Evolutionary conservation across 92 coral and sea anemone species (phyloP), one percentile per base, ranked within the genome.

Genomic region (Scolanthus callimorphus): DNA sequence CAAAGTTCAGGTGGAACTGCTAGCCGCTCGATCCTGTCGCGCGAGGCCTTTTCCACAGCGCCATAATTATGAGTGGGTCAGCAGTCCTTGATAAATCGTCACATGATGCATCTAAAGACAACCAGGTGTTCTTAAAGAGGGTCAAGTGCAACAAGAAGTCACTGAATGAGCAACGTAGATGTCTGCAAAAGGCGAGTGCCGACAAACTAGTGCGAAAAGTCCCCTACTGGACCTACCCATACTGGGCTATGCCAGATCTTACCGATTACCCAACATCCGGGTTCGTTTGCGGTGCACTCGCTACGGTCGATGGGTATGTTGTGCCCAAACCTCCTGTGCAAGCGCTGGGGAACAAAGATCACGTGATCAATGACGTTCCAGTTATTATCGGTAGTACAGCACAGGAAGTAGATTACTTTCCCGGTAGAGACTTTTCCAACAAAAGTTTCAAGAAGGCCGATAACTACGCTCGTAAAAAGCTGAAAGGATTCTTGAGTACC

Each of bases 1-100:
- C 91, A 85, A 51, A 81, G 91, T 29, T 85, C 91, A 9, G 91
- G 91, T 11, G 91, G 73, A 20, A 31, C 29, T 84, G 31, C 63
- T 79, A 51, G 61, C 82, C 27, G 67, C 83, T n/a, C n/a, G n/a
- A n/a, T 9, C 86, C 91, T 15, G 23, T 24, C 22, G 91, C 86
- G 3, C 60, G 48, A 4, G 80, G 86, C 21, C 78, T 85, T 17
- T 85, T 79, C 45, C 80, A 74, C 50, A 56, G 81, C 21, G 91
- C 81, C 3, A 79, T 84, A 31, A 49, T 80, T 23, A 72, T 84
- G 82, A 78, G 86, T 51, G 82, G 39, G 19, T 79, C 86, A 22
- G 64, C 81, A 1, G 63, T 72, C 17, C 67, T 56, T 27, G 69
- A 61, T 51, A 79, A 80, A 50, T 61, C 91, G 39, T 58, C 58